Percentiles rank a stretch among this genome's conserved stretches.
phyloP scores from a whole-genome alignment of 1,140 invertebrate genomes.

The Trichonephila clavipes region DNA sequence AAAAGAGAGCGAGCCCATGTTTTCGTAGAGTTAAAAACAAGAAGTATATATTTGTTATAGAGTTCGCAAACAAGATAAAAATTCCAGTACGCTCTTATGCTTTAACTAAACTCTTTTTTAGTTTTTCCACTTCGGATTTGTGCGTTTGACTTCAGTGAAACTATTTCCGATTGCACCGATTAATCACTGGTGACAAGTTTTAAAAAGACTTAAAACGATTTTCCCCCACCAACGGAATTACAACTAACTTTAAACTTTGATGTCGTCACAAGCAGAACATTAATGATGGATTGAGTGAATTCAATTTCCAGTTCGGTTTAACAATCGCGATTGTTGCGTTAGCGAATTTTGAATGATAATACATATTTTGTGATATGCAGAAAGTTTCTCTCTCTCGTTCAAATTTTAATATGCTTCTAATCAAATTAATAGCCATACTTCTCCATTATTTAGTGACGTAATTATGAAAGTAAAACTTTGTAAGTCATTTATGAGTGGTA shows the following conservation, averaged over 20 bases:
- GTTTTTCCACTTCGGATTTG: background rate
- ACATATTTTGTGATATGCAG: background rate
- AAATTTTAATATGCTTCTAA: no score
- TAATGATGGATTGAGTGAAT: constrained; percentile 44
- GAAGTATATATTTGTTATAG: background rate
- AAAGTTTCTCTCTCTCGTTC: background rate
- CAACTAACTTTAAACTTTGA: background rate
- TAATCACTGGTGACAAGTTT: constrained; percentile 50
- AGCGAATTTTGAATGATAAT: background rate
- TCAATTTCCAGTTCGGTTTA: constrained; percentile 26
- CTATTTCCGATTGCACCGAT: constrained; percentile 32
- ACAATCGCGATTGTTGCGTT: background rate
- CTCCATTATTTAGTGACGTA: no score
- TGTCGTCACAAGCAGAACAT: background rate
- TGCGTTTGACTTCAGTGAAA: background rate
- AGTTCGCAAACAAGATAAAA: background rate
- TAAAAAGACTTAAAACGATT: background rate
- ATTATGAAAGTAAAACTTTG: no score
- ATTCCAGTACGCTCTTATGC: background rate
- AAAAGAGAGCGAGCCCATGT: background rate
- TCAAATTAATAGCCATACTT: no score
- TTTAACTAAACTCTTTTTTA: background rate
- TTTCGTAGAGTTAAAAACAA: background rate
- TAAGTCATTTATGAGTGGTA: no score
- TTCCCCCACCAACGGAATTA: background rate